phyloP scores from a whole-genome alignment of 2,888 invertebrate species.

The Nasonia oneida region DNA sequence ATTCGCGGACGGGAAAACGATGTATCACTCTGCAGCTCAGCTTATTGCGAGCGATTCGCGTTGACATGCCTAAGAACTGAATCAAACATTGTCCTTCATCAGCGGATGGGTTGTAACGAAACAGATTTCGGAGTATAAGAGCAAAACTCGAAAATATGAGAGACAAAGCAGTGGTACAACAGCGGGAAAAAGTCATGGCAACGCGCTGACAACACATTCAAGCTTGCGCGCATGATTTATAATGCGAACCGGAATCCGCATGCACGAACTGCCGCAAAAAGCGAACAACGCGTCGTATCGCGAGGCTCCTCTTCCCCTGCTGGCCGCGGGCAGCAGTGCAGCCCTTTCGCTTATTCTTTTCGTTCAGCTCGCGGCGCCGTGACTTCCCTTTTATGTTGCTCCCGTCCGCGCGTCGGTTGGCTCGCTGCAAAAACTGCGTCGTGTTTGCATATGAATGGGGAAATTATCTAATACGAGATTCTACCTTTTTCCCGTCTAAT shows the following conservation, averaged over 20 bases:
- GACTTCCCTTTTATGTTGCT: not conserved
- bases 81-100: not conserved
- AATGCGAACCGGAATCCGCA: not conserved
- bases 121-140: not conserved
- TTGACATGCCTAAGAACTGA: not conserved
- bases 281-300: not conserved
- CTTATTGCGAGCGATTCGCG: not conserved
- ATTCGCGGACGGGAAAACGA: not conserved
- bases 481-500: not conserved
- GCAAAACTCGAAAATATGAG: not conserved
- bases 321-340: too few species aligned
- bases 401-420: not conserved
- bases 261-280: slow-evolving; percentile 11
- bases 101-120: not conserved
- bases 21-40: not conserved
- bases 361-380: not conserved
- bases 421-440: not conserved
- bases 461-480: not conserved
- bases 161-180: not conserved
- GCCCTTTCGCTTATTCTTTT: not conserved
- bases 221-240: slow-evolving; percentile 47
- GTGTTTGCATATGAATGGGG: not conserved
- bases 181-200: not conserved
- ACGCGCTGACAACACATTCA: not conserved
- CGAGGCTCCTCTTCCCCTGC: not conserved